Percentiles rank a stretch among this genome's conserved stretches.
Evolutionary conservation across 2,888 invertebrate species (phyloP).

Genomic region (Phyto melanocephala): DNA sequence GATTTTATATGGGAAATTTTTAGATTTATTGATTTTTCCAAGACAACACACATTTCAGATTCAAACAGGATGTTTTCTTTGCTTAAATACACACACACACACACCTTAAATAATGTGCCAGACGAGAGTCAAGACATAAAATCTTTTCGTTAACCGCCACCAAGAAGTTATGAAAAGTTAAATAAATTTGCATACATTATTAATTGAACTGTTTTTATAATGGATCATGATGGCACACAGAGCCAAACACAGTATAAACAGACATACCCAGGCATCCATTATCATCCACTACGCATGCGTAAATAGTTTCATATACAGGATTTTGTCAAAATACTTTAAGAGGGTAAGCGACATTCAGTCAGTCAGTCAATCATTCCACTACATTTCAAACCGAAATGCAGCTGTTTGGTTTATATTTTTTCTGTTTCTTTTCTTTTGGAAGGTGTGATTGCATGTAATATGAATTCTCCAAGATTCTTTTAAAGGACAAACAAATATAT

Average conservation of each 20-base stretch:
- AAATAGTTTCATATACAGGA: neutral
- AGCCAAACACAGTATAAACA: neutral
- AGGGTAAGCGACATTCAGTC: slow-evolving; percentile 33
- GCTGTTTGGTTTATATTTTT: slow-evolving; percentile 45
- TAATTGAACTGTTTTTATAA: slow-evolving; percentile 17
- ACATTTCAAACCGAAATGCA: slow-evolving; percentile 6
- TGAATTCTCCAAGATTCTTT: slow-evolving; percentile 32
- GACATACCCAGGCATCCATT: neutral
- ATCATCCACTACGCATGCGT: neutral
- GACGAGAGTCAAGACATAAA: neutral
- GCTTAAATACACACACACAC: neutral
- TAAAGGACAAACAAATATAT: neutral
- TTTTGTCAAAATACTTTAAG: slow-evolving; percentile 35
- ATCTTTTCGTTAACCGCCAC: slow-evolving; percentile 23
- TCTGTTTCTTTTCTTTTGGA: too few relatives aligned
- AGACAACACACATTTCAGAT: neutral
- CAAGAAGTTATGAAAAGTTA: slow-evolving; percentile 48
- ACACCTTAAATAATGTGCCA: neutral
- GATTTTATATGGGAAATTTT: neutral
- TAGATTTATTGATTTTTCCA: slow-evolving; percentile 16
- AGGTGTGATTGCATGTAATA: slow-evolving; percentile 53
- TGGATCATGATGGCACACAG: neutral
- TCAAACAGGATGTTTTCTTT: slow-evolving; percentile 14
- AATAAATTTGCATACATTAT: slow-evolving; percentile 43
- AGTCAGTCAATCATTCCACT: slow-evolving; percentile 9